phyloP scores from a whole-genome alignment of 2,113 vertebrate species.

The Calyptomena viridis region DNA sequence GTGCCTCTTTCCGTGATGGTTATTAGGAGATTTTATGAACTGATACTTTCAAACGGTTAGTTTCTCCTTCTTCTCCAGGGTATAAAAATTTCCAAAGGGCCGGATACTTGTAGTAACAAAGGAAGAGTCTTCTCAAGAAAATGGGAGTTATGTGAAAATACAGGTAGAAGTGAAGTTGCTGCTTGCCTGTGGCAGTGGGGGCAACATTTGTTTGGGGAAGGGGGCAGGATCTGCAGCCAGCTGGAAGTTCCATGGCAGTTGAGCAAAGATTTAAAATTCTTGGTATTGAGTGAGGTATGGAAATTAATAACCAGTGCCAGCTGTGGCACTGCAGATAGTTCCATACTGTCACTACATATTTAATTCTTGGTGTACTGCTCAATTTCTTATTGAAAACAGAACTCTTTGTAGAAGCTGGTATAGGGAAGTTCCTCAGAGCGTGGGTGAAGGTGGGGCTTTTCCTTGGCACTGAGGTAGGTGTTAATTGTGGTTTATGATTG shows the following conservation, averaged over 20 bases:
- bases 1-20: not conserved
- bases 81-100: not conserved
- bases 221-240: not conserved
- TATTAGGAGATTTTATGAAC: constrained; percentile 58
- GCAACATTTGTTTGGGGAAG: not conserved
- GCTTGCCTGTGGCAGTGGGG: not conserved
- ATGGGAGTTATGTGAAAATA: not conserved
- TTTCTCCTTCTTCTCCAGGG: not conserved
- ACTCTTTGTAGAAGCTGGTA: constrained; percentile 18
- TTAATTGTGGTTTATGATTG: constrained; percentile 43
- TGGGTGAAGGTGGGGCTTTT: constrained; percentile 51
- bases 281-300: constrained; percentile 21
- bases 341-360: not conserved
- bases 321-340: not conserved
- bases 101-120: not conserved
- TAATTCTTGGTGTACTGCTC: not conserved
- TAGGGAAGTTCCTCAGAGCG: constrained; percentile 30
- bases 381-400: constrained; percentile 41
- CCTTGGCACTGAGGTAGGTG: constrained; percentile 32
- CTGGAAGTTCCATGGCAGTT: constrained; percentile 18
- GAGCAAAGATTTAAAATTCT: not conserved
- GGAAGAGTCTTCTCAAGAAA: not conserved
- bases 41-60: constrained; percentile 6
- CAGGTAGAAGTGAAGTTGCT: not conserved
- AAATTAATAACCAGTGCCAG: constrained; percentile 15